phyloP scores from a whole-genome alignment of 2,113 vertebrate species.

The Cebidichthys violaceus region DNA sequence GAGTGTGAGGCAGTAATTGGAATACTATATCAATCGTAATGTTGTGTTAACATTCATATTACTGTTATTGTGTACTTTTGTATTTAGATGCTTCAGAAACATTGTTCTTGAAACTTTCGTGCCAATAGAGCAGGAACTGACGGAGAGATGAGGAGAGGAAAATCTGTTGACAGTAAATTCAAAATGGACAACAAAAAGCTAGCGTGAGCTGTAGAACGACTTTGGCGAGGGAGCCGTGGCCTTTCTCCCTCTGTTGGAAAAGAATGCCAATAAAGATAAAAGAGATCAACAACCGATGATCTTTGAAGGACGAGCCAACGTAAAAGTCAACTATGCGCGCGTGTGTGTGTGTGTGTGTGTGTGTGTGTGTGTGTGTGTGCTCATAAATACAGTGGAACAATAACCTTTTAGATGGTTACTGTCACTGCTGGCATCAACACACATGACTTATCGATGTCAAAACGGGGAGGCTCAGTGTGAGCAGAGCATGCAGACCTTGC shows the following conservation, averaged over 20 bases:
- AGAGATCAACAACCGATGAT: constrained; percentile 18
- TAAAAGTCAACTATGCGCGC: constrained; percentile 4
- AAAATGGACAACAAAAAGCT: constrained; percentile 29
- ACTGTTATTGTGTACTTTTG: too few species aligned
- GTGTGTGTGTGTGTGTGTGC: not conserved
- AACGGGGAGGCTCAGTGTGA: not conserved
- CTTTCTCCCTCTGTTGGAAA: constrained; percentile 37
- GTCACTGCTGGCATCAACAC: not conserved
- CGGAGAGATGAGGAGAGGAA: not conserved
- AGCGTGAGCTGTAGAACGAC: constrained; percentile 24
- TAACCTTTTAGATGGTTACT: not conserved
- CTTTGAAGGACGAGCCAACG: constrained; percentile 49
- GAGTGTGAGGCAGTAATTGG: too few species aligned
- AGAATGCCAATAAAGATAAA: constrained; percentile 51
- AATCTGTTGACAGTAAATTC: constrained; percentile 39
- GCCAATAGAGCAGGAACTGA: not conserved
- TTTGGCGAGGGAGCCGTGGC: constrained; percentile 47
- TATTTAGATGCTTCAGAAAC: too few species aligned
- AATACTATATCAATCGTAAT: too few species aligned
- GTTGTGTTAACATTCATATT: too few species aligned
- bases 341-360: not conserved
- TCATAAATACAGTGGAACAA: constrained; percentile 12
- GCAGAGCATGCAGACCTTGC: constrained; percentile 5
- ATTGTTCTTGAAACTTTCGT: not conserved
- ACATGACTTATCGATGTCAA: not conserved